These are phyloP conservation scores for Acanthosepion lycidas DNA, from an alignment of 2,888 invertebrate species.

Conservation along the genomic window DNA sequence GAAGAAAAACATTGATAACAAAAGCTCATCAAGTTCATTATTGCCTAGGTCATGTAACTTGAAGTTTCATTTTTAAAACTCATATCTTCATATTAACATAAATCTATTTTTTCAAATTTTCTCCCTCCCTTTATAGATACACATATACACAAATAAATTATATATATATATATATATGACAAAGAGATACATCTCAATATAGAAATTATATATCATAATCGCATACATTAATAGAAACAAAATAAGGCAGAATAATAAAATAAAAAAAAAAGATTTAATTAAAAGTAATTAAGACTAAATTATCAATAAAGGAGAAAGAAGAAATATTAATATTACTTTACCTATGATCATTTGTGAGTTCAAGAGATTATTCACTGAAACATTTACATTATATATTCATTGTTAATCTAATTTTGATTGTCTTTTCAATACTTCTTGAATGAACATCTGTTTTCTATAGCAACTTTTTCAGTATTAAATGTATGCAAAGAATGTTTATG, in stretches of 20 bases:
- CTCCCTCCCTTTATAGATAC: not conserved
- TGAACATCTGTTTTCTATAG: too few relatives aligned
- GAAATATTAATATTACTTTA: not conserved
- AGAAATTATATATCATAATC: too few relatives aligned
- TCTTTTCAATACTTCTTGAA: not conserved
- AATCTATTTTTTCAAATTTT: not conserved
- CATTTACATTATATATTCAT: not conserved
- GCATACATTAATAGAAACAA: not conserved
- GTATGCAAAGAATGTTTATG: too few relatives aligned
- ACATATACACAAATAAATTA: not conserved
- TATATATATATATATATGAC: too few relatives aligned
- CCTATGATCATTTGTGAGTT: not conserved
- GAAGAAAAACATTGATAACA: not conserved
- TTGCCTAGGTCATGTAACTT: not conserved
- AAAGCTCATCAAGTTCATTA: not conserved
- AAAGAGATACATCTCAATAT: too few relatives aligned
- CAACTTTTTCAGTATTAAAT: too few relatives aligned
- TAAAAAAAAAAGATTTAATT: not conserved
- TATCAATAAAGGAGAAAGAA: not conserved
- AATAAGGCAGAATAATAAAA: not conserved
- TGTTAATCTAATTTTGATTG: not conserved
- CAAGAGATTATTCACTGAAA: not conserved
- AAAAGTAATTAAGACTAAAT: not conserved
- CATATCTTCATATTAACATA: not conserved
- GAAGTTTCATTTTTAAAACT: not conserved